Evolutionary conservation across 2,113 vertebrate species (phyloP), one percentile per base, ranked within the genome.

Genomic region (Oreochromis niloticus): DNA sequence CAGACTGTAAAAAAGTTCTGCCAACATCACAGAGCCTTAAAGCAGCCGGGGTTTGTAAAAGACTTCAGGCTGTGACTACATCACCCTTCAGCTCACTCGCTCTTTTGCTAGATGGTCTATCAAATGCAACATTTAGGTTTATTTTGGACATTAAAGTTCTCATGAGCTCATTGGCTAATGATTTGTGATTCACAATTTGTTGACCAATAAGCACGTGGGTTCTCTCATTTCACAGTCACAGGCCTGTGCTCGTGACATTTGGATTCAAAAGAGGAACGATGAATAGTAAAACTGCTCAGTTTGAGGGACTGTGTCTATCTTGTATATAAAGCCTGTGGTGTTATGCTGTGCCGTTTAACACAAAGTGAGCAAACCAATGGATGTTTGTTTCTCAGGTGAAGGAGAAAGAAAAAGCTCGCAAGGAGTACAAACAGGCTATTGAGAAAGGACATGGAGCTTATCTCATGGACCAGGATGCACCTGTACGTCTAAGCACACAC

Each of bases 391-490:
- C 84, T 43, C 92, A 98, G 97, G 96, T 98, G 85, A 98, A 98
- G 89, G 97, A 98, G 91, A 98, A 98, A 71, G 96, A 97, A 85
- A 54, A 92, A 57, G 98, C 97, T 50, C 96, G 95, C 27, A 95
- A 32, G 48, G 95, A 98, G 78, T 99, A 99, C 92, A 93, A 73
- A 52, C 93, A 96, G 85, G 98, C 98, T 0, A 48, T 98, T 43
- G 94, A 92, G 61, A 92, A 92, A 81, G 97, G 98, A 9, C 96
- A 98, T 4, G 97, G 97, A 13, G 97, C 97, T 5, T 98, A 98
- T 85, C 93, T 98, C 32, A 97, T 98, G 97, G 97, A 98, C 92
- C 97, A 98, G 93, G 97, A 97, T 19, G 94, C 96, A 9, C 96
- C 96, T 0, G 98, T 98, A 96, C 0, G 89, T 87, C 22, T 75